Conservation (phyloP, 1,140 invertebrate species). For the Caenorhabditis brenneri region DNA sequence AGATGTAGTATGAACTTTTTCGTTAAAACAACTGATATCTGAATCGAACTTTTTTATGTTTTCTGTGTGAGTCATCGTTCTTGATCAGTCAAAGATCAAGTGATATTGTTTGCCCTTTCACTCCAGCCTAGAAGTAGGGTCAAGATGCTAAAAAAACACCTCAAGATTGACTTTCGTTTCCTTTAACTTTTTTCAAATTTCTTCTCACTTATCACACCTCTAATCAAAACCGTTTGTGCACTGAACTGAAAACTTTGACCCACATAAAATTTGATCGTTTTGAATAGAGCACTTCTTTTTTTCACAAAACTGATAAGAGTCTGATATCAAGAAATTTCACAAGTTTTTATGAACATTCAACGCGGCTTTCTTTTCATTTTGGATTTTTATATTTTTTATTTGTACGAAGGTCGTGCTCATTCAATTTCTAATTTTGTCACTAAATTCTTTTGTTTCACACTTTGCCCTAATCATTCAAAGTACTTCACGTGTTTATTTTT, state of each 20-base stretch:
- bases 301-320: background rate
- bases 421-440: background rate
- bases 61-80: background rate
- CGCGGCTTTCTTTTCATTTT: slow-evolving; percentile 4
- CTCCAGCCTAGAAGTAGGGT: background rate
- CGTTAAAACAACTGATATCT: too few relatives aligned
- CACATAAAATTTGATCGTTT: background rate
- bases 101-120: background rate
- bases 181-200: background rate
- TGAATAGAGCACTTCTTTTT: background rate
- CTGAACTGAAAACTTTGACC: background rate
- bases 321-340: background rate
- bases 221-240: background rate
- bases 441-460: background rate
- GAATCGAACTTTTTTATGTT: background rate
- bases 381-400: background rate
- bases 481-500: too few relatives aligned
- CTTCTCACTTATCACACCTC: background rate
- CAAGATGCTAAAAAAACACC: background rate
- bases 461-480: too few relatives aligned
- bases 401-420: background rate
- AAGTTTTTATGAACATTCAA: background rate
- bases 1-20: too few relatives aligned
- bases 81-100: background rate
- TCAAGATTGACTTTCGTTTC: background rate